These are phyloP conservation scores for Drosophila takahashii DNA, from an alignment of 1,140 invertebrate species.

Conservation along the genomic window DNA sequence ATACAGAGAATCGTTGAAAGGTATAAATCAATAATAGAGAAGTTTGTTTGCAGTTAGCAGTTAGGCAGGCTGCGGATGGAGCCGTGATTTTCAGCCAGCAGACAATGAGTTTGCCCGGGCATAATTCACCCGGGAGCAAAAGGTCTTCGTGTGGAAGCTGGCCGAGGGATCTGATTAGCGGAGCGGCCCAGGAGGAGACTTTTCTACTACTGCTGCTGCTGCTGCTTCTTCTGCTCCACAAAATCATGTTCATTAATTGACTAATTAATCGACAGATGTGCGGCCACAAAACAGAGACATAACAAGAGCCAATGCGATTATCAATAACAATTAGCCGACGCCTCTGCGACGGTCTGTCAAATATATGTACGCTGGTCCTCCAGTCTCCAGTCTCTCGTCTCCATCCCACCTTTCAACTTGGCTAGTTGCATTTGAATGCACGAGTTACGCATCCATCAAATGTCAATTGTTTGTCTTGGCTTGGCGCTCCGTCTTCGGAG, in stretches of 20 bases:
- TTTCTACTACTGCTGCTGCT: no score
- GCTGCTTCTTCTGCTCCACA: constrained; percentile 23
- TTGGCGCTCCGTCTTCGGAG: constrained; percentile 69
- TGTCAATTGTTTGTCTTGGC: constrained; percentile 82
- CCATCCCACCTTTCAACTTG: neutral
- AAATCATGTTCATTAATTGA: constrained; percentile 65
- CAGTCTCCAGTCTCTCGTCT: neutral
- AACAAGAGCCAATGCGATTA: constrained; percentile 51
- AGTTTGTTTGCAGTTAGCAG: constrained; percentile 83
- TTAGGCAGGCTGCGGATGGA: constrained; percentile 62
- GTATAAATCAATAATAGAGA: constrained; percentile 84
- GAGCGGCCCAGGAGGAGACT: constrained; percentile 45
- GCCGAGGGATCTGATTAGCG: constrained; percentile 66
- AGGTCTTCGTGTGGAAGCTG: constrained; percentile 68
- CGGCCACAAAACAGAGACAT: constrained; percentile 52
- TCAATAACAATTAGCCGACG: constrained; percentile 81
- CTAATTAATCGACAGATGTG: constrained; percentile 67
- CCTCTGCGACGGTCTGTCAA: constrained; percentile 61
- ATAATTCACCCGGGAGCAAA: constrained; percentile 76
- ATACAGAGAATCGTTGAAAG: constrained; percentile 84
- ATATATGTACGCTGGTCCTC: constrained; percentile 21
- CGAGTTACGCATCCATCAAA: constrained; percentile 82
- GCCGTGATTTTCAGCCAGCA: constrained; percentile 72
- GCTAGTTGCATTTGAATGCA: constrained; percentile 71
- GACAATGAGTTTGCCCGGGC: constrained; percentile 80